These are phyloP conservation scores for Apodemia hepburni DNA, from an alignment of 2,888 invertebrate species.

Conservation along the genomic window DNA sequence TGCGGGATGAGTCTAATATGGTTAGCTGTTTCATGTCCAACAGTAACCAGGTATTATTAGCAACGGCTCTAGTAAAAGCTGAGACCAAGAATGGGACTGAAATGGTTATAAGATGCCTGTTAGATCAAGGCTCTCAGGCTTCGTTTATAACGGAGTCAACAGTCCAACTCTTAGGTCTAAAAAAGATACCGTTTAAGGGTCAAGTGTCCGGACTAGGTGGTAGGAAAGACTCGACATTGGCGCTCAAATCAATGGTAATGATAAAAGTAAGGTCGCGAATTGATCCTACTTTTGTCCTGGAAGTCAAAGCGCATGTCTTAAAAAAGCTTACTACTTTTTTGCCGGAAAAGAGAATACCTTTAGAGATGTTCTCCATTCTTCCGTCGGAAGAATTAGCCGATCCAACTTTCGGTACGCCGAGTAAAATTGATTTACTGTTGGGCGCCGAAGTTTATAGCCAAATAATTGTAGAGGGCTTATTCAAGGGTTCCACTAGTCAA, in stretches of 20 bases:
- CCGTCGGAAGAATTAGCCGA: constrained; percentile 23
- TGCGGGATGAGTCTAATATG: constrained; percentile 2
- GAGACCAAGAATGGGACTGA: constrained; percentile 24
- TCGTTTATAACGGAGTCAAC: constrained; percentile 34
- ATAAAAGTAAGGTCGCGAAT: constrained; percentile 26
- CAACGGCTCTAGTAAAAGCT: constrained; percentile 29
- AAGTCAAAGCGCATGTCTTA: constrained; percentile 27
- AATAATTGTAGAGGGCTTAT: constrained; percentile 31
- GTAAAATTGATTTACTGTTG: constrained; percentile 33
- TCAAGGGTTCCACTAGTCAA: constrained; percentile 27
- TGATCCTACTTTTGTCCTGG: constrained; percentile 23
- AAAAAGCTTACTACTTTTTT: constrained; percentile 26
- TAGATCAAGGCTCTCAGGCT: constrained; percentile 36
- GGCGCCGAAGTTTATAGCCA: constrained; percentile 36
- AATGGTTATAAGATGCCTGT: constrained; percentile 28
- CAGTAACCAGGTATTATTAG: constrained; percentile 26
- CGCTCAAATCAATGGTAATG: constrained; percentile 24
- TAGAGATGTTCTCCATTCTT: constrained; percentile 17
- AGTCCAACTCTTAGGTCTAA: constrained; percentile 27
- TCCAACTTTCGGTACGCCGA: constrained; percentile 28
- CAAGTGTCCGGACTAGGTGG: constrained; percentile 24
- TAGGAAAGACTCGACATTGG: constrained; percentile 17
- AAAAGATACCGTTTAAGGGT: constrained; percentile 23
- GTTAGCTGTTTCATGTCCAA: not conserved
- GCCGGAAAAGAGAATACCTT: constrained; percentile 22